Base-by-base conservation (phyloP, 2,797 vertebrate genomes). In the Graptemys geographica region DNA sequence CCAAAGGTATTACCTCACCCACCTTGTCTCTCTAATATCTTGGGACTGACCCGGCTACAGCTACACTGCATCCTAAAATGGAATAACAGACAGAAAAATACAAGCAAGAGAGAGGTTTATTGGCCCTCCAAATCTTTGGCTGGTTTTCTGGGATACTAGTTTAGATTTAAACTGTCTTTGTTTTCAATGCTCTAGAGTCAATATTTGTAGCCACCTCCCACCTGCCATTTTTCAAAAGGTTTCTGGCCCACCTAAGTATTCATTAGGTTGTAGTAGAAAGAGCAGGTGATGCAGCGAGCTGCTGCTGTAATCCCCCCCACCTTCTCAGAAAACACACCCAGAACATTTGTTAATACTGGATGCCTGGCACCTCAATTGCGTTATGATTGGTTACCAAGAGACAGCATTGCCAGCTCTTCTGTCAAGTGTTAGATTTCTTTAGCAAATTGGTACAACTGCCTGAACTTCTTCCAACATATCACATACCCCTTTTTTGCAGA, bases 81-180 rank as follows among this genome's bases (percentile, higher is more conserved):
- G 83, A 95, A 56, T 69, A 92, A 94, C 59, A 1, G 6, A 79
- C n/a, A 91, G 84, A 92, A 96, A 92, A 79, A 52, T 3, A 4
- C 12, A 0, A 27, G 49, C 11, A 57, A 51, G 79, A 86, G 78
- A 94, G 87, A 89, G 44, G 80, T 84, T 96, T 97, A 90, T 87
- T 88, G 81, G 33, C 41, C 47, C 83, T 96, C 69, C 90, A 84
- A 86, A 94, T 93, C 95, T 94, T 92, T 41, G 76, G 81, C 84
- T 93, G 89, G 11, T 84, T 95, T 93, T 89, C 33, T 89, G 93
- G 83, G 57, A 81, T 91, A 79, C 91, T 25, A 55, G 4, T 56
- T 56, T 79, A 89, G 80, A 96, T 94, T 82, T 84, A 89, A 93
- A 90, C 92, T 89, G 92, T 90, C 90, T 97, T 97, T 95, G 95